Conservation (phyloP, 2,113 vertebrate genomes). For the Carlito syrichta region DNA sequence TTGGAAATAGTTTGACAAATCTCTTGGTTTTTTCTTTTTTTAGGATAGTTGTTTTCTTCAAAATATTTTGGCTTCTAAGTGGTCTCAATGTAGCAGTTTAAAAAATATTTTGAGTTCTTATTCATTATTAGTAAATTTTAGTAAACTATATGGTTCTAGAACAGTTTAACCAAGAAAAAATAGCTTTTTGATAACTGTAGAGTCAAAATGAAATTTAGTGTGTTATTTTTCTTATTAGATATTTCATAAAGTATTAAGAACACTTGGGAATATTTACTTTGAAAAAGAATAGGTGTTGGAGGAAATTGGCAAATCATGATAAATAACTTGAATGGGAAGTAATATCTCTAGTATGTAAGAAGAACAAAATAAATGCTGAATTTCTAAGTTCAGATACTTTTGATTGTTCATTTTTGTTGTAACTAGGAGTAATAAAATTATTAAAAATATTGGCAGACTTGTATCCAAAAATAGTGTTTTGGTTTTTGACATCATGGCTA, state of each 20-base stretch:
- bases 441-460: background rate
- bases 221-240: background rate
- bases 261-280: background rate
- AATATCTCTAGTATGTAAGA: background rate
- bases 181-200: background rate
- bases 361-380: background rate
- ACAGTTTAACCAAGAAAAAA: background rate
- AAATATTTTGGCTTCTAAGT: background rate
- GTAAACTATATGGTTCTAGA: background rate
- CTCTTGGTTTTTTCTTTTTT: background rate
- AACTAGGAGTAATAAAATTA: background rate
- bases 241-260: background rate
- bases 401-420: background rate
- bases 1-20: background rate
- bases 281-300: background rate
- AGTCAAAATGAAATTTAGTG: background rate
- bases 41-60: slow-evolving; percentile 11
- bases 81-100: background rate
- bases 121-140: background rate
- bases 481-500: background rate
- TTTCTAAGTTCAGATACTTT: background rate
- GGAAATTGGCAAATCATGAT: background rate
- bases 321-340: background rate
- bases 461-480: background rate
- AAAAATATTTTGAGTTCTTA: background rate